Evolutionary conservation across 1,140 invertebrate species (phyloP).

Genomic region (Drosophila nebulosa): DNA sequence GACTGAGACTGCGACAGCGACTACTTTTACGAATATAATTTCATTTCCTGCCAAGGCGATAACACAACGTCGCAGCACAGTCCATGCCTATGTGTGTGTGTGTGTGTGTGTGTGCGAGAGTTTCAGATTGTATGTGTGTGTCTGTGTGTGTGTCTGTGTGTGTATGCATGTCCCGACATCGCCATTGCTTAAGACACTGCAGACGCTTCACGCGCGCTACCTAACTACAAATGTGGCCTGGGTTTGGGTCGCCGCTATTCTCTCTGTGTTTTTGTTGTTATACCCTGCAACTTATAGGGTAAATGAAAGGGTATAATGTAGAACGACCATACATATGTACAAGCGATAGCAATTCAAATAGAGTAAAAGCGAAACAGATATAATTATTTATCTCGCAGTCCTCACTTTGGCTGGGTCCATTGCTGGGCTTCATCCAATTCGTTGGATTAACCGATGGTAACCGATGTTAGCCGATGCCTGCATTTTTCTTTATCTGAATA

Average conservation of each 20-base stretch:
- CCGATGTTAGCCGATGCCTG: too few species aligned
- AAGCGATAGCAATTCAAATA: too few species aligned
- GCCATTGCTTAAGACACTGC: constrained; percentile 42
- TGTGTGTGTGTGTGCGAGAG: constrained; percentile 26
- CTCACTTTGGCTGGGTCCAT: too few species aligned
- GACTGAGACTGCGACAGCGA: constrained; percentile 17
- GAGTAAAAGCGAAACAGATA: too few species aligned
- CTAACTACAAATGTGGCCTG: constrained; percentile 29
- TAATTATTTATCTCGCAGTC: too few species aligned
- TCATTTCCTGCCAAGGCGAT: constrained; percentile 77
- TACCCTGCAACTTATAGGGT: neutral
- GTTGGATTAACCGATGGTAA: too few species aligned
- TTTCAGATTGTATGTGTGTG: constrained; percentile 12
- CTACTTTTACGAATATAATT: constrained; percentile 73
- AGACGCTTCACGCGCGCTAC: constrained; percentile 22
- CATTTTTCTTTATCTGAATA: too few species aligned
- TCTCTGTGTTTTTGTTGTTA: neutral
- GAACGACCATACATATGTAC: neutral
- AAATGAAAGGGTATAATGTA: neutral
- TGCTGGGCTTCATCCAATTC: too few species aligned
- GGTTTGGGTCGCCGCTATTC: neutral
- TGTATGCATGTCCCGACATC: constrained; percentile 51
- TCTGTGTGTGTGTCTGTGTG: constrained; percentile 12
- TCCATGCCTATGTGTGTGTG: constrained; percentile 10
- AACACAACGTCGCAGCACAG: constrained; percentile 55